Conservation (phyloP, 2,888 invertebrate species). For the Xylota sylvarum region DNA sequence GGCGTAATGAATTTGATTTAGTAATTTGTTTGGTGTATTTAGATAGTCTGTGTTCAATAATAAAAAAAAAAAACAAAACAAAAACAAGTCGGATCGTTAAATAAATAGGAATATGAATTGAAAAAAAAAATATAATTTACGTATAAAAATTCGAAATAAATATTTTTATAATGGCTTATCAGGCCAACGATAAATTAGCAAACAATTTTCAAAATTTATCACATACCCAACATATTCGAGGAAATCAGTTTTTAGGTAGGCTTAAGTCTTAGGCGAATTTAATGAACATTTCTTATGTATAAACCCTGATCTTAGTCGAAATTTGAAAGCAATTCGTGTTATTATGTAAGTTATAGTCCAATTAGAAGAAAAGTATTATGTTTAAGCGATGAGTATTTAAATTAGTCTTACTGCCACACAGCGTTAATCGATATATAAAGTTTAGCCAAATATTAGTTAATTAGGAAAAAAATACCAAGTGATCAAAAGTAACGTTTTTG, state of each 20-base stretch:
- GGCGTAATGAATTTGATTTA: constrained; percentile 25
- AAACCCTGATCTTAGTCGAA: not conserved
- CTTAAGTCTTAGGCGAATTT: constrained; percentile 12
- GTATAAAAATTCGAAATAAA: constrained; percentile 22
- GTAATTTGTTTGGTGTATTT: not conserved
- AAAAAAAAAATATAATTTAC: constrained; percentile 7
- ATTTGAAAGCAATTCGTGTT: constrained; percentile 21
- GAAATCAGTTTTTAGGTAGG: constrained; percentile 15
- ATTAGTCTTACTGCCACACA: constrained; percentile 54
- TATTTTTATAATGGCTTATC: constrained; percentile 66
- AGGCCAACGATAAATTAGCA: constrained; percentile 6
- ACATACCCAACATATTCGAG: constrained; percentile 12
- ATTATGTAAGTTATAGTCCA: constrained; percentile 34
- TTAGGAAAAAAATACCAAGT: constrained; percentile 3
- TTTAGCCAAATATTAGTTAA: constrained; percentile 10
- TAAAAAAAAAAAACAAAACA: too few relatives aligned
- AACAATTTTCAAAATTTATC: constrained; percentile 28
- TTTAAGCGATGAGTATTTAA: constrained; percentile 28
- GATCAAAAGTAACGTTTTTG: not conserved
- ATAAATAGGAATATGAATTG: not conserved
- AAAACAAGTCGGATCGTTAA: not conserved
- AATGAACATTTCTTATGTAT: constrained; percentile 16
- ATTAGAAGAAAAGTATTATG: constrained; percentile 6
- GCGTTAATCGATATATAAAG: not conserved
- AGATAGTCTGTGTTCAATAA: not conserved